Evolutionary conservation across 2,888 invertebrate species (phyloP).

Genomic region (Mechanitis mazaeus): DNA sequence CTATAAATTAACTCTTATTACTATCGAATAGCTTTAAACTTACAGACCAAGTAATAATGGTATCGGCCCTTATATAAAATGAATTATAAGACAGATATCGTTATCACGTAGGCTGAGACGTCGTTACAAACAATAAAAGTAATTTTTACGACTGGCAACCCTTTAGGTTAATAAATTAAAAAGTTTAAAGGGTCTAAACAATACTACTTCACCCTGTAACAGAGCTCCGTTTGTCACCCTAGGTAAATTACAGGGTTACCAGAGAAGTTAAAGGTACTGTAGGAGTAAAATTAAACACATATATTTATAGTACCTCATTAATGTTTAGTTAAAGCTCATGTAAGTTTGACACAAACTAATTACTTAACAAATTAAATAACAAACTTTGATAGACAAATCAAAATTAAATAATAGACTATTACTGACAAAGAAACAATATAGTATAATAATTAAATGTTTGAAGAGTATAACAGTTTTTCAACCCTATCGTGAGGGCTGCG

Average conservation of each 20-base stretch:
- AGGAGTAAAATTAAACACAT: not conserved
- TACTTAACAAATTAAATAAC: too few relatives aligned
- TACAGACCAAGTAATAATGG: slow-evolving; percentile 40
- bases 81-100: slow-evolving; percentile 68
- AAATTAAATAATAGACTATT: too few relatives aligned
- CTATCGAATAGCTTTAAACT: slow-evolving; percentile 8
- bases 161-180: slow-evolving; percentile 74
- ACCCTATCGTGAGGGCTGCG: slow-evolving; percentile 44
- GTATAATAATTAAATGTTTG: not conserved
- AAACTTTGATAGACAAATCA: too few relatives aligned
- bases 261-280: not conserved
- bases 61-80: slow-evolving; percentile 39
- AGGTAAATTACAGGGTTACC: slow-evolving; percentile 38
- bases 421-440: too few relatives aligned
- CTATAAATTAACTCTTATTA: slow-evolving; percentile 22
- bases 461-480: slow-evolving; percentile 22
- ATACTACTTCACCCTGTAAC: slow-evolving; percentile 67
- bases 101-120: slow-evolving; percentile 75
- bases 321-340: not conserved
- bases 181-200: slow-evolving; percentile 69
- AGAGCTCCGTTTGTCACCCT: slow-evolving; percentile 62
- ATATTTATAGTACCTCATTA: not conserved
- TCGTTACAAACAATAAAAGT: slow-evolving; percentile 76
- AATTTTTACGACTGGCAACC: slow-evolving; percentile 74
- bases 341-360: not conserved